Evolutionary conservation across 2,797 vertebrate species (phyloP).

Genomic region (Prunella strophiata): DNA sequence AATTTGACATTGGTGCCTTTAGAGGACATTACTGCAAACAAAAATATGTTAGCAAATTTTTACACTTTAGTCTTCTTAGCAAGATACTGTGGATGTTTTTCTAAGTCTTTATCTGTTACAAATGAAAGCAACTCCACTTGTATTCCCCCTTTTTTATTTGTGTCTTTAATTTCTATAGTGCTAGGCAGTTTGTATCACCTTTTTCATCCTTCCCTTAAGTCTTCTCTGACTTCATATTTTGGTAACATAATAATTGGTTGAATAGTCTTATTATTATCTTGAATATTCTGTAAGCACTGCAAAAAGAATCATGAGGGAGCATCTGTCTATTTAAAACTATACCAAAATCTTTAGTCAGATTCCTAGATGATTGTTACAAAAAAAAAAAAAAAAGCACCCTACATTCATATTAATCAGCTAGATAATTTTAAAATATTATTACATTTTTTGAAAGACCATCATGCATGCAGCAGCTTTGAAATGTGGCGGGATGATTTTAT

Average conservation of each 20-base stretch:
- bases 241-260: not conserved
- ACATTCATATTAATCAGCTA: not conserved
- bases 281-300: not conserved
- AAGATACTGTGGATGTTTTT: not conserved
- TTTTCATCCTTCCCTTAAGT: not conserved
- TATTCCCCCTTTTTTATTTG: not conserved
- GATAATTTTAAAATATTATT: not conserved
- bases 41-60: not conserved
- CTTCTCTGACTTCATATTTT: not conserved
- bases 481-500: not conserved
- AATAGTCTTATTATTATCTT: not conserved
- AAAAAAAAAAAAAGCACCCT: rapidly evolving
- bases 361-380: not conserved
- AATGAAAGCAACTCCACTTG: not conserved
- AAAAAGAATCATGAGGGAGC: not conserved
- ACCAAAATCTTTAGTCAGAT: not conserved
- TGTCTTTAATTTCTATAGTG: not conserved
- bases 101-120: not conserved
- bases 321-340: not conserved
- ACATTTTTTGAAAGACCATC: not conserved
- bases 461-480: not conserved
- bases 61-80: not conserved
- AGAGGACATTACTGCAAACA: not conserved
- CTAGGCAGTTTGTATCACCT: not conserved
- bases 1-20: not conserved